Conservation (phyloP, 2,888 invertebrate species). For the Theretra japonica region DNA sequence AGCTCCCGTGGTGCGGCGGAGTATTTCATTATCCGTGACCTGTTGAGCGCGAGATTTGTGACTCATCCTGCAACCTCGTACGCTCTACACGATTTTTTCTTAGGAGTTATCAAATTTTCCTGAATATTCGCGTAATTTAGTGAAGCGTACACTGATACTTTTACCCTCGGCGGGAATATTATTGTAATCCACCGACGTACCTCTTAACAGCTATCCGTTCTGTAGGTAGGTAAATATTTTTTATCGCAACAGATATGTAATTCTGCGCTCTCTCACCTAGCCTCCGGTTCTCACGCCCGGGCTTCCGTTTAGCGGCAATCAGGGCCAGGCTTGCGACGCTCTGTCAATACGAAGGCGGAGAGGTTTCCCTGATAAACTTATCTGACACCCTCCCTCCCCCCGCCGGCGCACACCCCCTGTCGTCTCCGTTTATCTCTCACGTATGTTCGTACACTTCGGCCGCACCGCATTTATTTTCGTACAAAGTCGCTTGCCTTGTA, state of each 20-base stretch:
- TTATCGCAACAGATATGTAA: constrained; percentile 63
- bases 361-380: constrained; percentile 84
- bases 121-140: constrained; percentile 31
- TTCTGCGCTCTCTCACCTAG: constrained; percentile 66
- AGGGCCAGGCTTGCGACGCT: constrained; percentile 78
- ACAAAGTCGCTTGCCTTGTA: constrained; percentile 58
- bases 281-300: constrained; percentile 70
- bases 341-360: constrained; percentile 82
- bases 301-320: constrained; percentile 81
- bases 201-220: neutral
- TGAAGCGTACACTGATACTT: neutral
- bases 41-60: constrained; percentile 79
- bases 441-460: constrained; percentile 66
- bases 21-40: constrained; percentile 81
- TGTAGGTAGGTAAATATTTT: constrained; percentile 47
- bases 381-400: constrained; percentile 63
- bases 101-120: constrained; percentile 38
- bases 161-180: neutral
- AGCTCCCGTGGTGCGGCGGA: constrained; percentile 69
- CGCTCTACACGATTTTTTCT: constrained; percentile 52
- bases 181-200: neutral
- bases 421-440: constrained; percentile 78
- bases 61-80: constrained; percentile 64
- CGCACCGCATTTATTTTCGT: constrained; percentile 63
- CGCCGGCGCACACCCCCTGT: constrained; percentile 52